Evolutionary conservation across 2,797 vertebrate genomes (phyloP).

Genomic region (Merluccius polli): DNA sequence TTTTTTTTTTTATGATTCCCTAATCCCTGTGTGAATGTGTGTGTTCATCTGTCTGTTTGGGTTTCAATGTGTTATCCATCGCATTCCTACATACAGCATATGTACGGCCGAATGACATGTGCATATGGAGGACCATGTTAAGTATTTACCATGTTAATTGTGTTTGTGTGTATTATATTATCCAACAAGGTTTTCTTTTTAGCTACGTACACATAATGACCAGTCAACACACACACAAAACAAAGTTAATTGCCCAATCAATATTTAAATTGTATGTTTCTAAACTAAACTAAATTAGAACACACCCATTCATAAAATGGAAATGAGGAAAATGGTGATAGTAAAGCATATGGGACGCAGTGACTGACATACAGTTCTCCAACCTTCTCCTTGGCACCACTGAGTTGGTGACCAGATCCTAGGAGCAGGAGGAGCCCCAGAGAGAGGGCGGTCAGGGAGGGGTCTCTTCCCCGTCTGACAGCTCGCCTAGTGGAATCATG

Average conservation of each 20-base stretch:
- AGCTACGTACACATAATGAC: background rate
- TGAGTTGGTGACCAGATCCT: background rate
- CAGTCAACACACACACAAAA: too few relatives aligned
- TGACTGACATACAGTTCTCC: background rate
- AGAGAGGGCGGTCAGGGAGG: background rate
- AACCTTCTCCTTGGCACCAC: background rate
- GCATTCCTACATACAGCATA: background rate
- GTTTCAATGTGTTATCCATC: background rate
- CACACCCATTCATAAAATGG: background rate
- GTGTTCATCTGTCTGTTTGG: background rate
- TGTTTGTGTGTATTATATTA: background rate
- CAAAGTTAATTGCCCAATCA: background rate
- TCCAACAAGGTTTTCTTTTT: background rate
- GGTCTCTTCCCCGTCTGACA: background rate
- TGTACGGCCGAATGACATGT: background rate
- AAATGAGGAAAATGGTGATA: background rate
- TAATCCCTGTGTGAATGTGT: constrained; percentile 28
- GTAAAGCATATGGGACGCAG: background rate
- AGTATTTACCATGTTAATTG: background rate
- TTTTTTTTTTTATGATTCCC: constrained; percentile 49
- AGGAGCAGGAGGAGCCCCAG: background rate
- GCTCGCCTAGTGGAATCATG: background rate
- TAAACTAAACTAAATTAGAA: too few relatives aligned
- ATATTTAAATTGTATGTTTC: background rate
- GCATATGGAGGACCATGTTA: background rate